Evolutionary conservation across 2,797 vertebrate species (phyloP).

Genomic region (Fistularia tabacaria): DNA sequence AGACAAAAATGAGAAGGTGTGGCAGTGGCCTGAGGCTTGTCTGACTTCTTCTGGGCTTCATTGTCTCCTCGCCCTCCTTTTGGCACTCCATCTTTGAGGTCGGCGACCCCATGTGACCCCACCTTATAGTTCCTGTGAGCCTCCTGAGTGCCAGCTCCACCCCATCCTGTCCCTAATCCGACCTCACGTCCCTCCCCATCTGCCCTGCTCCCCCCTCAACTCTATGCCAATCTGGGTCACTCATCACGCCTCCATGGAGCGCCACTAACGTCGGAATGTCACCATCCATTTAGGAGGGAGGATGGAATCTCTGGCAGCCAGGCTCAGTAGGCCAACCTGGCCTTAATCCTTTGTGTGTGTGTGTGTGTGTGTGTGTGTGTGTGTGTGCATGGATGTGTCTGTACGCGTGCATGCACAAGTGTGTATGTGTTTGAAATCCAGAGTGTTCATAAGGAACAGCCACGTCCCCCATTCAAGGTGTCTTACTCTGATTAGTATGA

Average conservation of each 20-base stretch:
- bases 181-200: slow-evolving; percentile 27
- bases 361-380: slow-evolving; percentile 13
- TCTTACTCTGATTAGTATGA: too few species aligned
- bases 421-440: neutral
- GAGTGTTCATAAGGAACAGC: neutral
- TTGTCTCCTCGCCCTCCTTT: slow-evolving; percentile 4
- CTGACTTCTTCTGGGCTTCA: slow-evolving; percentile 2
- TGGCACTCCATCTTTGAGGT: too few species aligned
- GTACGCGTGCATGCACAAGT: neutral
- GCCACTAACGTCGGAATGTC: slow-evolving; percentile 59
- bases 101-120: neutral
- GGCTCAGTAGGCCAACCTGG: slow-evolving; percentile 55
- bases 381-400: slow-evolving; percentile 13
- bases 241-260: slow-evolving; percentile 52
- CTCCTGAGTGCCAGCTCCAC: slow-evolving; percentile 7
- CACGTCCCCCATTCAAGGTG: too few species aligned
- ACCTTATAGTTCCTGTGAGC: slow-evolving; percentile 21
- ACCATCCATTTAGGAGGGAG: slow-evolving; percentile 62
- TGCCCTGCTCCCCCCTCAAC: slow-evolving; percentile 7
- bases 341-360: slow-evolving; percentile 58
- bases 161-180: slow-evolving; percentile 44
- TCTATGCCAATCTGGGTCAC: slow-evolving; percentile 64
- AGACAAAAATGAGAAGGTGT: slow-evolving; percentile 13
- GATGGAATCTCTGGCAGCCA: slow-evolving; percentile 51
- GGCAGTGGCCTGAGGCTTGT: slow-evolving; percentile 17